Conservation (phyloP, 2,888 invertebrate genomes). For the Mantis religiosa region DNA sequence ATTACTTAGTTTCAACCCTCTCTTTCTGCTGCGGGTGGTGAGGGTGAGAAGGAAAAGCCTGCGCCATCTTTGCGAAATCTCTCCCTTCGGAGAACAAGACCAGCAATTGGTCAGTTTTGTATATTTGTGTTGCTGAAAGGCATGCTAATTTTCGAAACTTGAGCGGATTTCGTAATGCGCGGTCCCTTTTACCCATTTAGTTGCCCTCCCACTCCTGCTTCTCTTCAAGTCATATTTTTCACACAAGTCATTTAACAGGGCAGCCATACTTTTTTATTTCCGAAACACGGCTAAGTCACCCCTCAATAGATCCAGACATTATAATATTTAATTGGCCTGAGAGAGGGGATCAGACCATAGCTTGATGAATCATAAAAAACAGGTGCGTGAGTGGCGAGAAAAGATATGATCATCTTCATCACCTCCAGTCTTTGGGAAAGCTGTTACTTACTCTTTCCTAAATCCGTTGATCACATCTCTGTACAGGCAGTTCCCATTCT, state of each 20-base stretch:
- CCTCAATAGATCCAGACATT: constrained; percentile 1
- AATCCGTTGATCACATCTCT: no score
- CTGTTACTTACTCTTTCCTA: not conserved
- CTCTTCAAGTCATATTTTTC: not conserved
- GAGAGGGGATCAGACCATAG: not conserved
- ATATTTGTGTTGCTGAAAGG: constrained; percentile 22
- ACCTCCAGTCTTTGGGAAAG: not conserved
- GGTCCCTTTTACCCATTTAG: not conserved
- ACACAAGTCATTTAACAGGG: constrained; percentile 13
- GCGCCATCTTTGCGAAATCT: constrained; percentile 16
- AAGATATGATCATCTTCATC: not conserved
- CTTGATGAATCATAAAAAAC: not conserved
- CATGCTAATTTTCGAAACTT: constrained; percentile 17
- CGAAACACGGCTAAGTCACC: not conserved
- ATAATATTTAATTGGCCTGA: constrained; percentile 9
- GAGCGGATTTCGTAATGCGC: constrained; percentile 15
- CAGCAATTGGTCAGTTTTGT: constrained; percentile 22
- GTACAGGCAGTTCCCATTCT: no score
- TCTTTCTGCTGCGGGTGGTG: not conserved
- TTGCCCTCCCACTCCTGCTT: not conserved
- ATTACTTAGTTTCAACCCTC: not conserved
- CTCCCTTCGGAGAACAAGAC: not conserved
- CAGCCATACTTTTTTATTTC: constrained; percentile 14
- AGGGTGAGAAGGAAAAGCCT: not conserved
- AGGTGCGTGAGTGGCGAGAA: not conserved